Evolutionary conservation across 30 jellyfish, hydroid and myxozoan species (phyloP).

Genomic region (Chrysaora quinquecirrha): DNA sequence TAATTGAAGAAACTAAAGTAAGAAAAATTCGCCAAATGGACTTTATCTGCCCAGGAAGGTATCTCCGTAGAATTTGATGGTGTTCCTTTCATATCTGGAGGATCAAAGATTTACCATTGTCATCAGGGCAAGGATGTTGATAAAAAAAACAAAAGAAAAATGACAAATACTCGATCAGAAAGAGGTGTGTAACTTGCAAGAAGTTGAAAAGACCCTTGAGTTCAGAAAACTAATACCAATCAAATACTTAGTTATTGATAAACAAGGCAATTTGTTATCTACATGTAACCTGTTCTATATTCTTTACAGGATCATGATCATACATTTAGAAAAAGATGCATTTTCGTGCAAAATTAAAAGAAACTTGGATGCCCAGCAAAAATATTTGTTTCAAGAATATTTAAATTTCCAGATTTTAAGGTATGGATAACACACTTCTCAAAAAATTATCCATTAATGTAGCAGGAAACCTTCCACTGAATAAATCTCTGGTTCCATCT

Average conservation of each 20-base stretch:
- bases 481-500: not conserved
- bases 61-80: not conserved
- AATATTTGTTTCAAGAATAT: constrained; percentile 33
- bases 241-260: no score
- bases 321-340: constrained; percentile 14
- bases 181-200: no score
- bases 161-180: not conserved
- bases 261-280: no score
- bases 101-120: not conserved
- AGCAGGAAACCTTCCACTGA: not conserved
- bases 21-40: no score
- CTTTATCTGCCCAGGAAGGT: not conserved
- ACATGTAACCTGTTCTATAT: not conserved
- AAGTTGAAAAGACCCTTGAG: no score
- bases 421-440: no score
- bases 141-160: no score
- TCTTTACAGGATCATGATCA: constrained; percentile 27
- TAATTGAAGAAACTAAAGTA: no score
- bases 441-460: not conserved
- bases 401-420: constrained; percentile 57
- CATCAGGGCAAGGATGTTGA: not conserved
- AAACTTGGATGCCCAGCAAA: constrained; percentile 72
- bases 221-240: no score
- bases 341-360: constrained; percentile 22
- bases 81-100: not conserved